Percentiles rank a stretch among this genome's conserved stretches.
phyloP scores from a whole-genome alignment of 2,797 vertebrate genomes.

The Malacoctenus gilli region DNA sequence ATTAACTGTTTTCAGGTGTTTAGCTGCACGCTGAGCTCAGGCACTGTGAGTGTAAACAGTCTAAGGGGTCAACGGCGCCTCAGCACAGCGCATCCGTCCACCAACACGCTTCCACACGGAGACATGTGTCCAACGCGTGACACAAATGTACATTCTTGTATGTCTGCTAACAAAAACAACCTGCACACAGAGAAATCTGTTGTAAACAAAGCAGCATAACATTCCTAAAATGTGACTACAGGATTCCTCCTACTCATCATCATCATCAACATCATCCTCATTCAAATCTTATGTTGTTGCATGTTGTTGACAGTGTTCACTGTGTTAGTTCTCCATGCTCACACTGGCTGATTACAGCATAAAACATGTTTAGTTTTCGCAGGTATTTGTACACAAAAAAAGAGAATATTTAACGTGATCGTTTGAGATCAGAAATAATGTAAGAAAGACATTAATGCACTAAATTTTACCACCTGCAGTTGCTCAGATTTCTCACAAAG shows the following conservation, averaged over 20 bases:
- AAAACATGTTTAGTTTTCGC: not conserved
- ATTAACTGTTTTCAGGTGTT: conserved; percentile 18
- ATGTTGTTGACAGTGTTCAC: not conserved
- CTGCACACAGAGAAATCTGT: not conserved
- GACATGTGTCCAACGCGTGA: not conserved
- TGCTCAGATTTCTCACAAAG: not conserved
- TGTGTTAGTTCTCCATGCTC: not conserved
- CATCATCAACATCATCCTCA: too few species aligned
- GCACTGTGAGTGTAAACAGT: conserved; percentile 66
- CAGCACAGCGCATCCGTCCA: conserved; percentile 31
- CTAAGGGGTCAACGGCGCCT: conserved; percentile 14
- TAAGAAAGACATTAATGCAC: too few species aligned
- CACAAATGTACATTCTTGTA: conserved; percentile 25
- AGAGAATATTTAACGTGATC: too few species aligned
- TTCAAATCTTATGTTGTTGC: too few species aligned
- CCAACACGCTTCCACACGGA: conserved; percentile 19
- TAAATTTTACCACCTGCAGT: too few species aligned
- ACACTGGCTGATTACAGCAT: not conserved
- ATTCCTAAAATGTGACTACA: not conserved
- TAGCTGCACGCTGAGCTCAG: conserved; percentile 27
- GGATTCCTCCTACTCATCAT: not conserved
- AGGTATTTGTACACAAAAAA: not conserved
- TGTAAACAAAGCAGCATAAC: conserved; percentile 5
- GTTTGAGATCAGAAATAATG: too few species aligned
- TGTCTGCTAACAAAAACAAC: not conserved